Evolutionary conservation across 1,140 invertebrate genomes (phyloP), one percentile per base, ranked within the genome.

Genomic region (Planococcus citri): DNA sequence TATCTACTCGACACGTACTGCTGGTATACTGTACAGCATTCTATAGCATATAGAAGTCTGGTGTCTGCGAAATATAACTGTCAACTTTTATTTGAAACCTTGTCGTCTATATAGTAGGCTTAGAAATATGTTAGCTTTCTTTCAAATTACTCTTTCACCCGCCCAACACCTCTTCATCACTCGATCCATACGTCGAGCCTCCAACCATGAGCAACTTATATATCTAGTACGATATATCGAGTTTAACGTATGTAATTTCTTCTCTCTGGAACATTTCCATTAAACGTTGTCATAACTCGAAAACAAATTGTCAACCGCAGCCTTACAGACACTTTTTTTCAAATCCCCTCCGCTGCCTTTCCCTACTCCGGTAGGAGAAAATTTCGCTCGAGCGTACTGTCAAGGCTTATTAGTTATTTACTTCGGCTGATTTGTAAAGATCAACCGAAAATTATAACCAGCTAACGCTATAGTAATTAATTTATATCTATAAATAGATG

Each of bases 271-370:
- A 51, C 41, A 20, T 51, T 51, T 51, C 41, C 41, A 51, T 51
- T 51, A 51, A 51, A 51, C 41, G 41, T 51, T 51, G 41, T 51
- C 41, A 51, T 51, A 51, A 51, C 41, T 51, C 41, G 41, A 51
- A 20, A 51, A 51, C 41, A 51, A 51, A 51, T 51, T 51, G 41
- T 51, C 41, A 37, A 51, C 41, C 41, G 41, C 41, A 51, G 41
- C n/a, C 17, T 37, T 14, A 37, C 33, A 14, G 33, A n/a, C 29
- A 33, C 12, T 33, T 33, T 33, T 33, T 33, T 33, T 33, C 29
- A 3, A 33, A 3, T 3, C 29, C 29, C 12, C 41, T 51, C 17
- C 41, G 41, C 41, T 51, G 2, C 4, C n/a, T 2, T n/a, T 9
- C 41, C 41, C 29, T 33, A 3, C 3, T 33, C 29, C n/a, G n/a